phyloP scores from a whole-genome alignment of 2,888 invertebrate genomes.

The Atethmia centrago region DNA sequence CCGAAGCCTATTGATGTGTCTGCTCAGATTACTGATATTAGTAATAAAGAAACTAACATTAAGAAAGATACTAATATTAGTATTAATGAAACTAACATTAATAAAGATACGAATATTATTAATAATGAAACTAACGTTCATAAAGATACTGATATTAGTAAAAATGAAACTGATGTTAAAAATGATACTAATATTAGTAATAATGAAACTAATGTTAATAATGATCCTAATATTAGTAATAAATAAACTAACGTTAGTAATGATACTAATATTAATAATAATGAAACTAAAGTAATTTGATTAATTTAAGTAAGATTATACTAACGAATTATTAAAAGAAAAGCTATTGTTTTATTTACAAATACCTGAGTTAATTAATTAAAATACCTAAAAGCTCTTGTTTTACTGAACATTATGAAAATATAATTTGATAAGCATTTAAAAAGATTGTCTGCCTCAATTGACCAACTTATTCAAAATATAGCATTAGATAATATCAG shows the following conservation, averaged over 20 bases:
- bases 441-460: neutral
- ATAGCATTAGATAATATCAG: neutral
- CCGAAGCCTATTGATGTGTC: neutral
- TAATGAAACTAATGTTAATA: neutral
- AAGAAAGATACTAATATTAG: no score
- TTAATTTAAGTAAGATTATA: conserved; percentile 52
- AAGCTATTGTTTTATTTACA: conserved; percentile 6
- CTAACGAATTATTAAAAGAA: conserved; percentile 8
- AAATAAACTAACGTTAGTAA: neutral
- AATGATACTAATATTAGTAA: neutral
- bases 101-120: no score
- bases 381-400: neutral
- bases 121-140: no score
- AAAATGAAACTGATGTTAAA: neutral
- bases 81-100: no score
- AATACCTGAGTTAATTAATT: neutral
- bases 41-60: neutral
- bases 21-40: neutral
- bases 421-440: neutral
- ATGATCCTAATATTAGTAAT: neutral
- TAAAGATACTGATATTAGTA: neutral
- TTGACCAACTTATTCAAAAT: neutral
- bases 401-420: neutral
- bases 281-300: neutral
- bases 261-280: neutral